Conservation (phyloP, 92 coral and sea anemone genomes). For the Epizoanthus scotinus region DNA sequence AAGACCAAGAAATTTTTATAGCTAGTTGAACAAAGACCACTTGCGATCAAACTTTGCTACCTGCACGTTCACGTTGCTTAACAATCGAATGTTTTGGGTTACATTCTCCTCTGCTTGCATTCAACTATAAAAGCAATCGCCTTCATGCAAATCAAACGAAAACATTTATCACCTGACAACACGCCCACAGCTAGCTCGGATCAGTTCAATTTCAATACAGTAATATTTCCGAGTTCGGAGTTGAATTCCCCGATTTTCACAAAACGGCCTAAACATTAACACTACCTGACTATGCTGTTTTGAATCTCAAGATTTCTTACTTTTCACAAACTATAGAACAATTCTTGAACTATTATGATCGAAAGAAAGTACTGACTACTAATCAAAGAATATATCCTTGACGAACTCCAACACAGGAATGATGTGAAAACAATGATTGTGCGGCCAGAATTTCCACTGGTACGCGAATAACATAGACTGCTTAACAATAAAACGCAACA, state of each 20-base stretch:
- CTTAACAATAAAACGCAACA: not conserved
- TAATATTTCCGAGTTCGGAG: conserved; percentile 9
- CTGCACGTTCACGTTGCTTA: conserved; percentile 25
- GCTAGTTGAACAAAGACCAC: conserved; percentile 21
- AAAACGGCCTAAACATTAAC: not conserved
- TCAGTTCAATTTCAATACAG: conserved; percentile 8
- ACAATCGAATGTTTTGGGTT: conserved; percentile 31
- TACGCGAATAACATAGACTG: not conserved
- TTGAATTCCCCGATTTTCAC: not conserved
- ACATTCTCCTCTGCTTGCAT: conserved; percentile 14
- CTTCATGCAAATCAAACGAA: not conserved
- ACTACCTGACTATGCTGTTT: not conserved
- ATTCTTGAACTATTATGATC: not conserved
- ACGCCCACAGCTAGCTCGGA: not conserved
- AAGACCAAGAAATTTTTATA: conserved; percentile 42
- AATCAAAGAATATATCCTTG: conserved; percentile 10
- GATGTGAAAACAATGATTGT: conserved; percentile 11
- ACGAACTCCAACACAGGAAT: not conserved
- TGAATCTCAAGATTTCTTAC: not conserved
- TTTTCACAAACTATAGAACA: not conserved
- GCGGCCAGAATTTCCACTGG: not conserved
- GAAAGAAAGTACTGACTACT: not conserved
- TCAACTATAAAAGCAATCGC: not conserved
- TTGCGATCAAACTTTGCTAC: conserved; percentile 27
- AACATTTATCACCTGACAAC: conserved; percentile 36